Evolutionary conservation across 2,113 vertebrate genomes (phyloP).

Genomic region (Equus quagga): DNA sequence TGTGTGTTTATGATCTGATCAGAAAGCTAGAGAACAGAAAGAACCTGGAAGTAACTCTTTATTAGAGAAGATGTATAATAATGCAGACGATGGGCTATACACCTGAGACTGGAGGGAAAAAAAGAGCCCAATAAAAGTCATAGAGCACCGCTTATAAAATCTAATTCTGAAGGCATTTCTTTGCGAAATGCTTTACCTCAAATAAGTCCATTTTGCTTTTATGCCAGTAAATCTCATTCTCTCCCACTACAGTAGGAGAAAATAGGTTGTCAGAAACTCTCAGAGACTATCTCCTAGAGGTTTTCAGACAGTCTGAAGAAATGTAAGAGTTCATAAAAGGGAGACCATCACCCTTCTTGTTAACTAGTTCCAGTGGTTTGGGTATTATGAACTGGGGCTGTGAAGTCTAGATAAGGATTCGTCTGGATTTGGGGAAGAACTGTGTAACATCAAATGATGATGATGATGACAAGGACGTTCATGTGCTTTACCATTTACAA

Average conservation of each 20-base stretch:
- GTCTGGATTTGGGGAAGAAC: neutral
- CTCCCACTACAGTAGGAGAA: neutral
- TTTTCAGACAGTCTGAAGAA: neutral
- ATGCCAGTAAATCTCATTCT: neutral
- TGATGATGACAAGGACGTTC: neutral
- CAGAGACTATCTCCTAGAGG: neutral
- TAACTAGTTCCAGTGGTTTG: neutral
- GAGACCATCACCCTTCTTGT: neutral
- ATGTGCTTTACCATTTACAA: neutral
- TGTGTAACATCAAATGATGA: neutral
- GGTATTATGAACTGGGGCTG: neutral
- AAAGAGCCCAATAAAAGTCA: neutral
- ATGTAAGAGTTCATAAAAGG: neutral
- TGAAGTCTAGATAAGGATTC: neutral
- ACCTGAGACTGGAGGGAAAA: neutral
- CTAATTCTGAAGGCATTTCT: neutral
- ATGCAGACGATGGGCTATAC: neutral
- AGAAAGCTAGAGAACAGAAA: neutral
- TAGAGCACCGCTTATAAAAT: neutral
- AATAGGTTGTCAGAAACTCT: neutral
- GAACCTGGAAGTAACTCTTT: neutral
- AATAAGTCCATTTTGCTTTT: neutral
- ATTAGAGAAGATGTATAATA: neutral
- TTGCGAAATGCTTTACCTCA: neutral
- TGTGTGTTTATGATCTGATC: neutral